These are phyloP conservation scores for Ornithoptera priamus DNA, from an alignment of 2,888 invertebrate species.

Conservation along the genomic window DNA sequence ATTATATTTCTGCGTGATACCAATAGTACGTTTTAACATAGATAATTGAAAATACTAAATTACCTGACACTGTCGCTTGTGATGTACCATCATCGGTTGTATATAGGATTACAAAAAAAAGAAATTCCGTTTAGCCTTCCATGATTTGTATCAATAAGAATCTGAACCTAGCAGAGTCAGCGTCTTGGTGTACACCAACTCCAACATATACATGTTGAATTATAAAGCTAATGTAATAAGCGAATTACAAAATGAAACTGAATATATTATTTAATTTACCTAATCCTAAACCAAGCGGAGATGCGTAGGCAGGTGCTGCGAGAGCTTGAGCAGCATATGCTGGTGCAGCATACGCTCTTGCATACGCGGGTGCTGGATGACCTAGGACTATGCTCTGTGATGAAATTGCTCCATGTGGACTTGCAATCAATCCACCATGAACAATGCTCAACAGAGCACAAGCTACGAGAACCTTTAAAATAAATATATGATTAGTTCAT, in stretches of 20 bases:
- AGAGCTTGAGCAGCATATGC: slow-evolving; percentile 42
- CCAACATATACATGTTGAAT: not conserved
- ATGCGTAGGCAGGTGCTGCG: slow-evolving; percentile 36
- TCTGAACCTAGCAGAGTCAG: too few species aligned
- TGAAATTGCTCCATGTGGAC: slow-evolving; percentile 67
- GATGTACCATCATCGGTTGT: too few species aligned
- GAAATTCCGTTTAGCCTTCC: too few species aligned
- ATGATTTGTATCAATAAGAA: too few species aligned
- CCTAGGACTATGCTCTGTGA: slow-evolving; percentile 70
- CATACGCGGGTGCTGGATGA: slow-evolving; percentile 47
- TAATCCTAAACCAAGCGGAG: slow-evolving; percentile 38
- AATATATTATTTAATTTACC: slow-evolving; percentile 33
- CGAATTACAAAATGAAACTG: not conserved
- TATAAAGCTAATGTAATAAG: not conserved
- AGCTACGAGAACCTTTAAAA: slow-evolving; percentile 52
- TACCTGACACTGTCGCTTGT: too few species aligned
- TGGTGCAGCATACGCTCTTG: slow-evolving; percentile 39
- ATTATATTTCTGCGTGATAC: too few species aligned
- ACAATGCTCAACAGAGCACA: slow-evolving; percentile 65
- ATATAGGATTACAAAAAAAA: too few species aligned
- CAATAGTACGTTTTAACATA: too few species aligned
- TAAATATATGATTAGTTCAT: not conserved
- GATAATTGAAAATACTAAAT: too few species aligned
- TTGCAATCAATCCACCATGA: slow-evolving; percentile 71
- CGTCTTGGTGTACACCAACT: not conserved